phyloP scores from a whole-genome alignment of 2,113 vertebrate genomes.

The Cathartes aura region DNA sequence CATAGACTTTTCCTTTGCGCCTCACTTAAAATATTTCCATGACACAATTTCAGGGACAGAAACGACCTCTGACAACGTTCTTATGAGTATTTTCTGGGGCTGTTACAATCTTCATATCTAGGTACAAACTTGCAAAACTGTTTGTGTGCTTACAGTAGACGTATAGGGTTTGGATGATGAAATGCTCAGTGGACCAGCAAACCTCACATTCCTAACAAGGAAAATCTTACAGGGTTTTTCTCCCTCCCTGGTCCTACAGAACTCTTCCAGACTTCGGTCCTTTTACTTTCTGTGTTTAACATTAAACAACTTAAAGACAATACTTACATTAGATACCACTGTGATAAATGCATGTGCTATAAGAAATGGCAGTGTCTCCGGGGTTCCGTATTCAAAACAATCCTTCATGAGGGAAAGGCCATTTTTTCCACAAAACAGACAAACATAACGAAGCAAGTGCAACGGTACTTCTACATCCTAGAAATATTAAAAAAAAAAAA shows the following conservation, averaged over 20 bases:
- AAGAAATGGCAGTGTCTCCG: slow-evolving; percentile 94
- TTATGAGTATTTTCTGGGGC: background rate
- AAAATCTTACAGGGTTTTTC: background rate
- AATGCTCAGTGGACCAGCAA: background rate
- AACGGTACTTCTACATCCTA: slow-evolving; percentile 98
- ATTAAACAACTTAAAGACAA: background rate
- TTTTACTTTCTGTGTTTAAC: background rate
- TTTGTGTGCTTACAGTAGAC: background rate
- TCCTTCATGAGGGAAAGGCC: slow-evolving; percentile 99
- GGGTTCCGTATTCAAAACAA: slow-evolving; percentile 93
- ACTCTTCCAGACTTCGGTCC: background rate
- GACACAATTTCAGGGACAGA: background rate
- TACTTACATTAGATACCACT: slow-evolving; percentile 97
- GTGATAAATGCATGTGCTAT: slow-evolving; percentile 99
- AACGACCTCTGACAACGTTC: background rate
- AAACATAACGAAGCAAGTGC: slow-evolving; percentile 97
- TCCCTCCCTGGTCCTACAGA: background rate
- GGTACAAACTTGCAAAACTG: background rate
- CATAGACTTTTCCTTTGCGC: background rate
- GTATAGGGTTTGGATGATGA: background rate
- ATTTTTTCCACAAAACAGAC: slow-evolving; percentile 97
- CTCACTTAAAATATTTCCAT: background rate
- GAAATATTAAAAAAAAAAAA: background rate
- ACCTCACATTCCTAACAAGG: background rate
- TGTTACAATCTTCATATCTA: background rate